These are phyloP conservation scores for Trissonchulus latispiculum DNA, from an alignment of 2,888 invertebrate genomes.

Conservation along the genomic window DNA sequence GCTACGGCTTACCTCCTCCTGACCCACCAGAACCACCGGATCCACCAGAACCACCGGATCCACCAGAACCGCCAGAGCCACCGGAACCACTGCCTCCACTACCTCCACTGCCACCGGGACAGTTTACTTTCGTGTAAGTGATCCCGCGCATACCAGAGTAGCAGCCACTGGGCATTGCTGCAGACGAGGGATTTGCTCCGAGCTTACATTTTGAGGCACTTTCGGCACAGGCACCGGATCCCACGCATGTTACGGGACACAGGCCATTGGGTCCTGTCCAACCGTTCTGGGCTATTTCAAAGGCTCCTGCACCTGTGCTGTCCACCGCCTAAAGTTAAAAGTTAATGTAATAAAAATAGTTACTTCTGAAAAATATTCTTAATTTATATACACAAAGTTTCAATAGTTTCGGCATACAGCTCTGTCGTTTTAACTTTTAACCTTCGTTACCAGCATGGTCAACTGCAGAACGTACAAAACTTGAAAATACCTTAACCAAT, in stretches of 20 bases:
- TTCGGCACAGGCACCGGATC: neutral
- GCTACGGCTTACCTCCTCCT: too few relatives aligned
- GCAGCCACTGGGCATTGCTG: conserved; percentile 12
- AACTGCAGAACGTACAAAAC: too few relatives aligned
- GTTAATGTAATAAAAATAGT: too few relatives aligned
- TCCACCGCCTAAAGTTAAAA: neutral
- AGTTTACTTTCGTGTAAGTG: neutral
- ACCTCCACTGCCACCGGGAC: conserved; percentile 6
- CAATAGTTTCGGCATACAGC: too few relatives aligned
- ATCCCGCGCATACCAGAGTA: neutral
- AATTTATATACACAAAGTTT: too few relatives aligned
- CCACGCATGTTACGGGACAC: conserved; percentile 3
- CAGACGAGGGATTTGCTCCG: neutral
- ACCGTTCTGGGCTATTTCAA: conserved; percentile 15
- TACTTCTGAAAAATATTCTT: too few relatives aligned
- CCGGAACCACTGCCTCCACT: too few relatives aligned
- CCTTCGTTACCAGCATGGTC: too few relatives aligned
- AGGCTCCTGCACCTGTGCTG: conserved; percentile 2
- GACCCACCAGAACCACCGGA: too few relatives aligned
- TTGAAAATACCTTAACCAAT: neutral
- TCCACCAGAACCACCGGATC: too few relatives aligned
- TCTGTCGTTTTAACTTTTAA: too few relatives aligned
- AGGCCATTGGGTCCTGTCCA: conserved; percentile 7
- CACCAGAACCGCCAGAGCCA: too few relatives aligned
- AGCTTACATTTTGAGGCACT: neutral